phyloP scores from a whole-genome alignment of 1,140 invertebrate species.

The Bombus waltoni region DNA sequence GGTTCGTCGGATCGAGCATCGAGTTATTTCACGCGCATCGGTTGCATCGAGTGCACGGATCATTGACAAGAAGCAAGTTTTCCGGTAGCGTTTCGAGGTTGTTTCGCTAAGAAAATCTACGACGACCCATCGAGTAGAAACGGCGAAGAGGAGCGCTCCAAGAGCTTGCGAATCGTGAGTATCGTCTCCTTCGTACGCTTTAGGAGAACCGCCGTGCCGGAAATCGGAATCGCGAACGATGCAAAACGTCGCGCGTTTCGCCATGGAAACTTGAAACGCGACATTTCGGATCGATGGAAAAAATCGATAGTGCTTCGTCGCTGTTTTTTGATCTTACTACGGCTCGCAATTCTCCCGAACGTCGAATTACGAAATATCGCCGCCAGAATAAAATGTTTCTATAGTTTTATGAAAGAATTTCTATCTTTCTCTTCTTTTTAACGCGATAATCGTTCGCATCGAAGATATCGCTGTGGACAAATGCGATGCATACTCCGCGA shows the following conservation, averaged over 20 bases:
- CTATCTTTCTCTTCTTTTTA: too few species aligned
- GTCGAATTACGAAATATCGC: too few species aligned
- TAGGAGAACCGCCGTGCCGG: too few species aligned
- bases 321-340: too few species aligned
- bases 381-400: too few species aligned
- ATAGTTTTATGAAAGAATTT: too few species aligned
- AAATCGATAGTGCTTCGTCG: too few species aligned
- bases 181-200: not conserved
- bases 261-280: not conserved
- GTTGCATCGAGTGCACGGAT: constrained; percentile 30
- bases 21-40: constrained; percentile 37
- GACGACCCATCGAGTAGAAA: constrained; percentile 22
- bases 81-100: too few species aligned
- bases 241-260: not conserved
- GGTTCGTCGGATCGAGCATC: not conserved
- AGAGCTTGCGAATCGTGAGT: constrained; percentile 22
- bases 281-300: not conserved
- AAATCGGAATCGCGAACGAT: not conserved
- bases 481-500: too few species aligned
- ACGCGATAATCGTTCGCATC: too few species aligned
- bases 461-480: too few species aligned
- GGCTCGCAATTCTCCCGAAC: too few species aligned
- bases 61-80: constrained; percentile 1
- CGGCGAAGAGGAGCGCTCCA: not conserved
- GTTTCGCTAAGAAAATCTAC: not conserved